These are phyloP conservation scores for Lethenteron camtschaticum DNA, from an alignment of 2,113 vertebrate species.

Conservation along the genomic window DNA sequence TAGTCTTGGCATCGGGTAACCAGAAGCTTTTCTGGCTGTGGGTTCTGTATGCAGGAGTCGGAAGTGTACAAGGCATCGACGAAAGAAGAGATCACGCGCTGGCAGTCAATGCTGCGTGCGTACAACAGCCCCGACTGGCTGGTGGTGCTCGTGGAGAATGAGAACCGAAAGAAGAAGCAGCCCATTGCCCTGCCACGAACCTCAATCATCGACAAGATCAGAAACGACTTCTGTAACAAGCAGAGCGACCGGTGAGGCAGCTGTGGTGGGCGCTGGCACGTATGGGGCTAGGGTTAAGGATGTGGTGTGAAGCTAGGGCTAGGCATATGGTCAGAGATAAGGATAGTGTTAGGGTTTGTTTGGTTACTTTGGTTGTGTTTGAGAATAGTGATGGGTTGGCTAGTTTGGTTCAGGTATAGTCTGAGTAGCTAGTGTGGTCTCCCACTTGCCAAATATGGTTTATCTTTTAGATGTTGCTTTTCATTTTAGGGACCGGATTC, in stretches of 20 bases:
- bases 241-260: constrained; percentile 70
- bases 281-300: too few relatives aligned
- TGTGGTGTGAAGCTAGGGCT: too few relatives aligned
- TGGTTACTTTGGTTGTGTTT: too few relatives aligned
- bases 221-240: constrained; percentile 94
- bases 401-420: too few relatives aligned
- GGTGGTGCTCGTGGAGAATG: constrained; percentile 76
- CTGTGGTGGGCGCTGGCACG: background rate
- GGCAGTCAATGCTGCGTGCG: constrained; percentile 58
- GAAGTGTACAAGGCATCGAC: constrained; percentile 68
- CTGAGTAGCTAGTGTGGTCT: too few relatives aligned
- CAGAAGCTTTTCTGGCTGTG: background rate
- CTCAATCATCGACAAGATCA: constrained; percentile 92
- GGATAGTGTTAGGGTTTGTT: too few relatives aligned
- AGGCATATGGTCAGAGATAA: too few relatives aligned
- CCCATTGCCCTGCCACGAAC: constrained; percentile 86
- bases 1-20: too few relatives aligned
- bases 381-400: too few relatives aligned
- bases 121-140: constrained; percentile 71
- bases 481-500: too few relatives aligned
- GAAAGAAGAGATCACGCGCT: constrained; percentile 84
- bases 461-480: too few relatives aligned
- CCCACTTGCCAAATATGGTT: too few relatives aligned
- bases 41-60: constrained; percentile 37
- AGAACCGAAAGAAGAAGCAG: constrained; percentile 93